These are phyloP conservation scores for Scolopax rusticola DNA, from an alignment of 2,797 vertebrate genomes.

Conservation along the genomic window DNA sequence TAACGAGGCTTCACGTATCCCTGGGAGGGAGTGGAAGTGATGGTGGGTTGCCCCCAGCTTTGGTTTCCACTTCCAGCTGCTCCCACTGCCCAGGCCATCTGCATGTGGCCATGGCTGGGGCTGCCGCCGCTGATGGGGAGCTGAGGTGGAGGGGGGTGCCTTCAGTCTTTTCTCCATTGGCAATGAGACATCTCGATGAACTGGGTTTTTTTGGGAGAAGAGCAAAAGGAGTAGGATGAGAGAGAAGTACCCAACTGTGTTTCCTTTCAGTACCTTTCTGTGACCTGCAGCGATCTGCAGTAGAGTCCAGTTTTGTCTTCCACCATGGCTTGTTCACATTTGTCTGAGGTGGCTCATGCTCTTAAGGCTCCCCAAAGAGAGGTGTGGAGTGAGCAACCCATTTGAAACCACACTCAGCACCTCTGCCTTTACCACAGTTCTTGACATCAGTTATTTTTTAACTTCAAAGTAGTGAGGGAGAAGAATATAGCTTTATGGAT, in stretches of 20 bases:
- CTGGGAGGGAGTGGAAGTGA: neutral
- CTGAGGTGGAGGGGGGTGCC: neutral
- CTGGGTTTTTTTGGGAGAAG: neutral
- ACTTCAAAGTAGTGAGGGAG: neutral
- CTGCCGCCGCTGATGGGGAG: neutral
- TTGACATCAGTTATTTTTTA: neutral
- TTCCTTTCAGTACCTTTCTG: neutral
- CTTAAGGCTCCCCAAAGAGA: neutral
- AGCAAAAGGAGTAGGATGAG: neutral
- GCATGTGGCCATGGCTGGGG: accelerated
- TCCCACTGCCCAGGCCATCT: accelerated
- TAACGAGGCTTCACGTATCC: neutral
- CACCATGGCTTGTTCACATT: neutral
- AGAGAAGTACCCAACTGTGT: neutral
- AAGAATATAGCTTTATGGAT: neutral
- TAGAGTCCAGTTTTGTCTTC: neutral
- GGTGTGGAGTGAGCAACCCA: neutral
- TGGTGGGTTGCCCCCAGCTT: neutral
- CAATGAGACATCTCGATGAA: neutral
- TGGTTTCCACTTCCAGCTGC: neutral
- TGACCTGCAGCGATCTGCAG: neutral
- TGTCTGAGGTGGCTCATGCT: neutral
- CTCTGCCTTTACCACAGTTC: neutral
- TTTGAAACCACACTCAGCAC: neutral
- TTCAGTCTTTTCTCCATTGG: neutral